phyloP scores from a whole-genome alignment of 2,888 invertebrate species.

The Thymelicus lineola region DNA sequence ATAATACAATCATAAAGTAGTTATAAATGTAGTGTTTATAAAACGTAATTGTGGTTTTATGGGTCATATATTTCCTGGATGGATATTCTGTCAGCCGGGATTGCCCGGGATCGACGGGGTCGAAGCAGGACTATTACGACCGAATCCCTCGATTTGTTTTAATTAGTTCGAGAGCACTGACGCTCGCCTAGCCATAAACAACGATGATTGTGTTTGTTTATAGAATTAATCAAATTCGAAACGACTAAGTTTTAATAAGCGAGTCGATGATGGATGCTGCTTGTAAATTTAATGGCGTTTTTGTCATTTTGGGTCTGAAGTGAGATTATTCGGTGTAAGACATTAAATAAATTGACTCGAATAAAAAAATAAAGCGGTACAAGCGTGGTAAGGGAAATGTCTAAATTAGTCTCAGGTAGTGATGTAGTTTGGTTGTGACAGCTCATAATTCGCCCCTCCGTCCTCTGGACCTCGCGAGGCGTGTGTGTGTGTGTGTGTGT shows the following conservation, averaged over 20 bases:
- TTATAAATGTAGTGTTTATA: slow-evolving; percentile 84
- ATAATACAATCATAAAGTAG: slow-evolving; percentile 84
- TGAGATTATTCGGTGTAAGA: slow-evolving; percentile 30
- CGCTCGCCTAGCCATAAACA: slow-evolving; percentile 52
- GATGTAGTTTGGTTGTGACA: slow-evolving; percentile 67
- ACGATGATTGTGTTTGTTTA: slow-evolving; percentile 56
- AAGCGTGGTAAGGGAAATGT: slow-evolving; percentile 43
- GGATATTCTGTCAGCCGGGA: slow-evolving; percentile 55
- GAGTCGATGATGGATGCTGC: slow-evolving; percentile 28
- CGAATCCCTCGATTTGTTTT: slow-evolving; percentile 65
- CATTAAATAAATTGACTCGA: slow-evolving; percentile 30
- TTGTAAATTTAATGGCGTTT: slow-evolving; percentile 31
- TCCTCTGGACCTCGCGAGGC: slow-evolving; percentile 43
- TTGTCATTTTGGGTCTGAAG: slow-evolving; percentile 30
- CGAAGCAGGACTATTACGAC: slow-evolving; percentile 42
- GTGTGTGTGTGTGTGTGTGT: too few relatives aligned
- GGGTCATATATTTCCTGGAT: slow-evolving; percentile 72
- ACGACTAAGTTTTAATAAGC: slow-evolving; percentile 38
- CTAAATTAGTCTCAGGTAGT: slow-evolving; percentile 61
- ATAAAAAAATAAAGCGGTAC: slow-evolving; percentile 32
- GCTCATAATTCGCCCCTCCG: slow-evolving; percentile 75
- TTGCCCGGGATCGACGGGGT: slow-evolving; percentile 42
- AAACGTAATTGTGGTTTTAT: slow-evolving; percentile 81
- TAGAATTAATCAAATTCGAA: slow-evolving; percentile 47
- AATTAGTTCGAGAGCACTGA: slow-evolving; percentile 61